phyloP scores from a whole-genome alignment of 2,797 vertebrate species.

The Fratercula arctica region DNA sequence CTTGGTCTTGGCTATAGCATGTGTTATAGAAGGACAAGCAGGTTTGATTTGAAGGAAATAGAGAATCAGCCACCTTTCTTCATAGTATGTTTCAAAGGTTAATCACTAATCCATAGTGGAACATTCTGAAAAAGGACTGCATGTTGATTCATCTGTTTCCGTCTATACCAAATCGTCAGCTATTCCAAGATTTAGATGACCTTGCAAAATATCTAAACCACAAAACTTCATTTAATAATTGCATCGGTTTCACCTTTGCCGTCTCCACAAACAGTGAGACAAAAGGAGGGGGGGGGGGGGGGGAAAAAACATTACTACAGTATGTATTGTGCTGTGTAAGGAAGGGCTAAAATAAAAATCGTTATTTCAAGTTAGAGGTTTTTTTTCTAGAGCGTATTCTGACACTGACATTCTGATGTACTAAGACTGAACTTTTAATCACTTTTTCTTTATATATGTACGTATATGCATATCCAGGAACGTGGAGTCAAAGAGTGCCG shows the following conservation, averaged over 20 bases:
- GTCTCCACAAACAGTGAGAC: background rate
- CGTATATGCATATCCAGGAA: background rate
- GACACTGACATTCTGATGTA: background rate
- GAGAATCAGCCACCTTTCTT: background rate
- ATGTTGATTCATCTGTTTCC: constrained; percentile 36
- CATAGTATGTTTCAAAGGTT: constrained; percentile 29
- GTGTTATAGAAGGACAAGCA: background rate
- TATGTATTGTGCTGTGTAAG: background rate
- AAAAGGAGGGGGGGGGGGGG: background rate
- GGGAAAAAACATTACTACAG: background rate
- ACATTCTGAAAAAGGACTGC: constrained; percentile 41
- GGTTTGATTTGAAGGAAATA: constrained; percentile 13
- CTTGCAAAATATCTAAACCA: constrained; percentile 38
- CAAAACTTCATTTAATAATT: constrained; percentile 41
- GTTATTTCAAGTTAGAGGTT: background rate
- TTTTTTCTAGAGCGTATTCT: background rate
- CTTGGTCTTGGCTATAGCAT: background rate
- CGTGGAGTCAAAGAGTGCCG: background rate
- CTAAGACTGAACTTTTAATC: background rate
- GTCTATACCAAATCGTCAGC: background rate
- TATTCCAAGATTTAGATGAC: constrained; percentile 5
- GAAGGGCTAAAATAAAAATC: background rate
- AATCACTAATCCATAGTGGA: constrained; percentile 57
- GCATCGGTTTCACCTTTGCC: constrained; percentile 32
- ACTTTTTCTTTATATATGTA: background rate